Evolutionary conservation across 1,140 invertebrate genomes (phyloP), one percentile per base, ranked within the genome.

Genomic region (Zaprionus taronus): DNA sequence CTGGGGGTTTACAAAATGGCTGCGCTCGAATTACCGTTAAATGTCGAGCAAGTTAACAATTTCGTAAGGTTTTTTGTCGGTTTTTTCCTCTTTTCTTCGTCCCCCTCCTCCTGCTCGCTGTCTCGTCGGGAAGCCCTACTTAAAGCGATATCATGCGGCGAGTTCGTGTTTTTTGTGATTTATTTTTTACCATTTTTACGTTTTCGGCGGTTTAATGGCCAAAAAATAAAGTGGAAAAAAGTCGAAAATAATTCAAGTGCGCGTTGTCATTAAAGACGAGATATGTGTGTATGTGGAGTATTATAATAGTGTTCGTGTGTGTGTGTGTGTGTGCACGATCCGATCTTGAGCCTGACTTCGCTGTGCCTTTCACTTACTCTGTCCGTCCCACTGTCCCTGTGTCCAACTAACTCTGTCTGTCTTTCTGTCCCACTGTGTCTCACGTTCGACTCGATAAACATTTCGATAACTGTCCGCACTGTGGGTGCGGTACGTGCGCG

Each of bases 191-290:
- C n/a, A n/a, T 56, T 56, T 56, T 56, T 31, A 34, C 24, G 1
- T 56, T 56, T 56, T 56, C 51, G 41, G 41, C 41, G 15, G 41
- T 38, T 61, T 56, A 56, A 56, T 56, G 53, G 53, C 53, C 53
- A 53, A 73, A 79, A 58, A 53, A 56, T 71, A 79, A 64, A 53
- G 41, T 60, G 34, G 20, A 51, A 51, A 51, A 49, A 51, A 49
- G 47, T 12, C 47, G 17, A 47, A 78, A 71, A 80, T 70, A 83
- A 81, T 82, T 87, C 77, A 81, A 87, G 84, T 89, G 84, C 84
- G 77, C 85, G 78, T 73, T 87, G 83, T 83, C 83, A 89, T 83
- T 87, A 66, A 51, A 51, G 47, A 51, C 66, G 3, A 53, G 34
- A 47, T 20, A 24, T 22, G 53, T 63, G 20, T 51, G 15, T 15